Base-by-base conservation (phyloP, 2,113 vertebrate genomes). In the Varanus komodoensis region DNA sequence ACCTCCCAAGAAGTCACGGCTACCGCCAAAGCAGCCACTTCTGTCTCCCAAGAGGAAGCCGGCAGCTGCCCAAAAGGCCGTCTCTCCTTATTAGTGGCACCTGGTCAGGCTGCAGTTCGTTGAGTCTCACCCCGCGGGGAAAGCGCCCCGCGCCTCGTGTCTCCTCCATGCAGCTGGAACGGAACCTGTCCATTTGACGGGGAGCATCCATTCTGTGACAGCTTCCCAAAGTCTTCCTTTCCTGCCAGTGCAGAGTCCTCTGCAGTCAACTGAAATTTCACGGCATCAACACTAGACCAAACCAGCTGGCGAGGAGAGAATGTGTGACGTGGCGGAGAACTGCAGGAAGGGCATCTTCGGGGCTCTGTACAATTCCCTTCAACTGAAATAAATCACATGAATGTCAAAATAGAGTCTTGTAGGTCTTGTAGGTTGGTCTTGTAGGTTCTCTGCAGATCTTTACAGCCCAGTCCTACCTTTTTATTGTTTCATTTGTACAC, bases 331-430 rank as follows among this genome's bases (percentile, higher is more conserved):
- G 17, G 15, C 5, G 7, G 15, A 4, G 27, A 32, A 80, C 29
- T 68, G 19, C 54, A 32, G 73, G 29, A 75, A 34, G n/a, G 48
- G 12, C 11, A 8, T 23, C 14, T 48, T n/a, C 34, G 15, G 34
- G 44, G 25, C 8, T 0, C 1, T 79, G 38, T n/a, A 25, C 27
- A 3, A 2, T 17, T 34, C 17, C 48, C 0, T 8, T 1, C 12
- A n/a, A 54, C 54, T 71, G 52, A 73, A 82, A 44, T 71, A 57
- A 82, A 44, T 71, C 34, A 88, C 21, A 57, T 57, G 12, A 52
- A 68, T 54, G 23, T 3, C 50, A 6, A 25, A 54, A 38, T 6
- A 15, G 25, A 44, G 54, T 68, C n/a, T n/a, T 78, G 19, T 34
- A 64, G 1, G 4, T 17, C 67, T 71, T 23, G 19, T 19, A 17